Evolutionary conservation across 2,888 invertebrate genomes (phyloP), one percentile per base, ranked within the genome.

Genomic region (Macropis europaea): DNA sequence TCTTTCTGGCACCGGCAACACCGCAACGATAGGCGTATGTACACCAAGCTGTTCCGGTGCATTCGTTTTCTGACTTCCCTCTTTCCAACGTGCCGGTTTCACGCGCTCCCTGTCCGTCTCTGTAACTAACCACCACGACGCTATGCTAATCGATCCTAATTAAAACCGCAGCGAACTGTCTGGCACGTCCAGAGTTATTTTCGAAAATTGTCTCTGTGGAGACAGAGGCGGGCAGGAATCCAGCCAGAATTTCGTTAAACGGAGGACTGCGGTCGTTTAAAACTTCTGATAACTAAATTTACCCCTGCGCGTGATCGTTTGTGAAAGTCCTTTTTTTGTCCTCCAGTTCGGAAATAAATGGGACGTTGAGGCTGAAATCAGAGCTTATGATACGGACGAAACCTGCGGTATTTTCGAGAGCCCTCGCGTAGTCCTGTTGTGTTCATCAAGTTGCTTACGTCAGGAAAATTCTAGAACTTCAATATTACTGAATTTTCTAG

Each of bases 101-200:
- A n/a, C 19, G 15, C 15, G 11, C n/a, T 24, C 42, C 32, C 11
- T 0, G n/a, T 13, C 28, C 28, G 30, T 17, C n/a, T 40, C n/a
- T 43, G 0, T 28, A n/a, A 34, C 32, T 17, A 36, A 32, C 63
- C 40, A 47, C 26, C n/a, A 11, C 45, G 7, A 5, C 38, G 15
- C 47, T 22, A 47, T 53, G 69, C 52, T 67, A 70, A 70, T 70
- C 59, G 52, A 11, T 15, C 40, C 38, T 66, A 59, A 59, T 59
- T 59, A 59, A 67, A 66, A 45, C 36, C 47, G 13, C 30, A 22
- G 40, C 34, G 19, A 53, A 62, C 45, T n/a, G 50, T n/a, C 43
- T 15, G 50, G 17, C 38, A 28, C 57, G 26, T 6, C 4, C 11
- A 3, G 28, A 17, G 50, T 60, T 43, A 56, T 48, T 64, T 42